These are phyloP conservation scores for Allacma fusca DNA, from an alignment of 2,888 invertebrate genomes.

Conservation along the genomic window DNA sequence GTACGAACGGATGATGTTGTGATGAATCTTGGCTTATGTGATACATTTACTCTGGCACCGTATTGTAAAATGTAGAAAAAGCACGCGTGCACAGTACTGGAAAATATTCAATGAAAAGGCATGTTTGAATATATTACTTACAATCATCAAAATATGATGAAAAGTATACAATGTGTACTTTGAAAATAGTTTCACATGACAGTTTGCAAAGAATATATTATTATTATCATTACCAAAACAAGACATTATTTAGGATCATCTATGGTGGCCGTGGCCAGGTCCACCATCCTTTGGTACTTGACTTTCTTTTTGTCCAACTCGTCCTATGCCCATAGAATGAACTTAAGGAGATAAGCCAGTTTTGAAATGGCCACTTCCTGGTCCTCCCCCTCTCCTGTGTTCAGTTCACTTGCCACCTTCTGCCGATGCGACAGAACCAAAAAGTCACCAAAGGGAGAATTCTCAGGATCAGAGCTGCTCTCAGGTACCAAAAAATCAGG, in stretches of 20 bases:
- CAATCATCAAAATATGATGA: neutral
- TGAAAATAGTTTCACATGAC: no score
- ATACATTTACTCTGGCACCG: no score
- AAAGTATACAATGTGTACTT: no score
- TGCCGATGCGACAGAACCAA: slow-evolving; percentile 92
- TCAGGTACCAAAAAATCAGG: no score
- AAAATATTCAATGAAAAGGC: no score
- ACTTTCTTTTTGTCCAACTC: slow-evolving; percentile 93
- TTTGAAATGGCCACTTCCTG: slow-evolving; percentile 90
- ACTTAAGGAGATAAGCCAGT: slow-evolving; percentile 86
- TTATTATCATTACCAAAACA: neutral
- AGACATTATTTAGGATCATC: slow-evolving; percentile 74
- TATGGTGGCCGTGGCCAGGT: slow-evolving; percentile 84
- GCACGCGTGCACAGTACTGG: no score
- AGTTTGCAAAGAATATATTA: no score
- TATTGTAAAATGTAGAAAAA: no score
- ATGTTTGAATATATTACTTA: no score
- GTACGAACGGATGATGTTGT: no score
- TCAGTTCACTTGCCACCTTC: slow-evolving; percentile 95
- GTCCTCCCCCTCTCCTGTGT: slow-evolving; percentile 96
- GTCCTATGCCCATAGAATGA: slow-evolving; percentile 95
- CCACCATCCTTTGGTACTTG: slow-evolving; percentile 95
- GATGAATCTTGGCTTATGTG: no score
- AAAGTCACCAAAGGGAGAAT: slow-evolving; percentile 93
- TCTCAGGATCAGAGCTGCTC: no score